These are phyloP conservation scores for Phyllostomus hastatus DNA, from an alignment of 2,113 vertebrate genomes.

Conservation along the genomic window DNA sequence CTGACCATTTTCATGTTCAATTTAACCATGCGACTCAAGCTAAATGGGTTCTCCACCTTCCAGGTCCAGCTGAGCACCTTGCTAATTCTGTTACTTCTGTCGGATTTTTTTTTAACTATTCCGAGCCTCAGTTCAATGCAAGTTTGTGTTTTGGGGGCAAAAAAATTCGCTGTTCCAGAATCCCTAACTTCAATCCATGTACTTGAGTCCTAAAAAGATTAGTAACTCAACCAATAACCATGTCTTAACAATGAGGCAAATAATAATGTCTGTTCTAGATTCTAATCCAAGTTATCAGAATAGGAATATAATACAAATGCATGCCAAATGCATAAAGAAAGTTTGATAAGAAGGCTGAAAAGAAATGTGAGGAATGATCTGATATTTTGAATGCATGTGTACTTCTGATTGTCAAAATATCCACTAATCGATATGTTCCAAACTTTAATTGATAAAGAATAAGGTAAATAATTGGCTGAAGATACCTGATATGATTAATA, in stretches of 20 bases:
- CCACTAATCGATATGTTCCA: background rate
- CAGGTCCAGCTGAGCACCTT: background rate
- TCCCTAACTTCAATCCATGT: background rate
- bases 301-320: background rate
- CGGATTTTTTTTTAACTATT: background rate
- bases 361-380: background rate
- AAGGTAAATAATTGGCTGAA: background rate
- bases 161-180: background rate
- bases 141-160: background rate
- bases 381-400: background rate
- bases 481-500: background rate
- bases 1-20: slow-evolving; percentile 4
- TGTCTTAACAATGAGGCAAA: background rate
- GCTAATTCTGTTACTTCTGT: background rate
- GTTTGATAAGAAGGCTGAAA: background rate
- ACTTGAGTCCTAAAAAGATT: background rate
- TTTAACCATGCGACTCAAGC: slow-evolving; percentile 12
- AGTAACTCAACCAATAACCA: background rate
- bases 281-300: background rate
- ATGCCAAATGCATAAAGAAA: background rate
- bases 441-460: background rate
- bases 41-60: background rate
- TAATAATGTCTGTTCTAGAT: background rate
- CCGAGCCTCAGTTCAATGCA: background rate
- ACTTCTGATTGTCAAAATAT: background rate